These are phyloP conservation scores for Thermophis baileyi DNA, from an alignment of 2,113 vertebrate species.

Conservation along the genomic window DNA sequence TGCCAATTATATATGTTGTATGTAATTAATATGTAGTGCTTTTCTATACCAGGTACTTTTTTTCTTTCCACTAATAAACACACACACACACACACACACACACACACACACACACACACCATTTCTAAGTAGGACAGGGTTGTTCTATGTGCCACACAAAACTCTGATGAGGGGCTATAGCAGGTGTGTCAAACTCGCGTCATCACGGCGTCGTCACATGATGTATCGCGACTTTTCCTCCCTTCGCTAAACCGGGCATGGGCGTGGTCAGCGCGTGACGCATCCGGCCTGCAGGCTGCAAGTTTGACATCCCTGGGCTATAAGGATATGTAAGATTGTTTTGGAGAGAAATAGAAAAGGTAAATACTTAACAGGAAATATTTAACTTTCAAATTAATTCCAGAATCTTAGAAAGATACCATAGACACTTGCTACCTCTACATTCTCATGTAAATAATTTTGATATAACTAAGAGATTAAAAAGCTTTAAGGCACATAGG, in stretches of 20 bases:
- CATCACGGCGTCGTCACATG: rapidly evolving
- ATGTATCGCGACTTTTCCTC: no score
- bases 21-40: background rate
- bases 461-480: background rate
- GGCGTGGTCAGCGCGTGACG: no score
- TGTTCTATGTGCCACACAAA: background rate
- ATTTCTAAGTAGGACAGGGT: background rate
- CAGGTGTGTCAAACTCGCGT: no score
- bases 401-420: background rate
- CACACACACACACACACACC: background rate
- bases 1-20: background rate
- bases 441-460: background rate
- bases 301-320: background rate
- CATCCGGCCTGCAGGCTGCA: no score
- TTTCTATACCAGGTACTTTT: background rate
- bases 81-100: no score
- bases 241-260: no score
- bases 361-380: background rate
- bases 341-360: background rate
- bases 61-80: background rate
- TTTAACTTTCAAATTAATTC: background rate
- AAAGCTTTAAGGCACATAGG: background rate
- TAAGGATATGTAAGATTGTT: background rate
- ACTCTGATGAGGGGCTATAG: background rate
- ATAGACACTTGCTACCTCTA: background rate